A percentile compares a stretch with the other conserved stretches of the same genome.
phyloP scores from a whole-genome alignment of 2,797 vertebrate species.

The Aselliscus stoliczkanus region DNA sequence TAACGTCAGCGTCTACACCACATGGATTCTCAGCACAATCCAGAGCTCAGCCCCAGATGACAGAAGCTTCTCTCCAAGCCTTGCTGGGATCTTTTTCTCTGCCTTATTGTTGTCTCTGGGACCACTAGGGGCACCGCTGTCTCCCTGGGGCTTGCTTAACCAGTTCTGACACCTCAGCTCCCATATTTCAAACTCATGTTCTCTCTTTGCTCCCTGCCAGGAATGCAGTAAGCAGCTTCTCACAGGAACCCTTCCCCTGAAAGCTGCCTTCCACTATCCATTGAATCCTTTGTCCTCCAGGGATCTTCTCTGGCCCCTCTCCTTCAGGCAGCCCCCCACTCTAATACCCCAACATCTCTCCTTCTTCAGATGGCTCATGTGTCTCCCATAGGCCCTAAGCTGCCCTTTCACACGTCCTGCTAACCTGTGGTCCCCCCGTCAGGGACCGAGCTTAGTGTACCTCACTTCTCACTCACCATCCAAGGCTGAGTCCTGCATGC shows the following conservation, averaged over 20 bases:
- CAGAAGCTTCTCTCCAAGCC: not conserved
- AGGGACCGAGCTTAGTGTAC: not conserved
- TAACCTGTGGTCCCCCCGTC: not conserved
- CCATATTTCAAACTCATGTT: not conserved
- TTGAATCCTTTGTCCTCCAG: not conserved
- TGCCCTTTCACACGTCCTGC: not conserved
- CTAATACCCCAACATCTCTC: not conserved
- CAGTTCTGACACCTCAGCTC: not conserved
- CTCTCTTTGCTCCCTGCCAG: no score
- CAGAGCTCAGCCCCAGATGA: not conserved
- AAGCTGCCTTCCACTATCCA: not conserved
- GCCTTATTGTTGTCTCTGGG: not conserved
- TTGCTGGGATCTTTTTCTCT: not conserved
- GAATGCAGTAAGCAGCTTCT: not conserved
- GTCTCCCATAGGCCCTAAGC: not conserved
- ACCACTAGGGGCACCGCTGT: not conserved
- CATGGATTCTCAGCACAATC: slow-evolving; percentile 75
- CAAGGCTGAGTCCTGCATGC: not conserved
- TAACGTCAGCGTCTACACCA: slow-evolving; percentile 62
- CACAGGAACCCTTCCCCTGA: no score
- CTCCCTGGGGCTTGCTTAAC: not conserved
- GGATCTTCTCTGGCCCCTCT: no score
- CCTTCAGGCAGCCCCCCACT: no score
- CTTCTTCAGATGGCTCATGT: not conserved
- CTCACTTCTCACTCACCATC: not conserved